Evolutionary conservation across 23 tunicate species (phyloP).

Genomic region (Styela clava): DNA sequence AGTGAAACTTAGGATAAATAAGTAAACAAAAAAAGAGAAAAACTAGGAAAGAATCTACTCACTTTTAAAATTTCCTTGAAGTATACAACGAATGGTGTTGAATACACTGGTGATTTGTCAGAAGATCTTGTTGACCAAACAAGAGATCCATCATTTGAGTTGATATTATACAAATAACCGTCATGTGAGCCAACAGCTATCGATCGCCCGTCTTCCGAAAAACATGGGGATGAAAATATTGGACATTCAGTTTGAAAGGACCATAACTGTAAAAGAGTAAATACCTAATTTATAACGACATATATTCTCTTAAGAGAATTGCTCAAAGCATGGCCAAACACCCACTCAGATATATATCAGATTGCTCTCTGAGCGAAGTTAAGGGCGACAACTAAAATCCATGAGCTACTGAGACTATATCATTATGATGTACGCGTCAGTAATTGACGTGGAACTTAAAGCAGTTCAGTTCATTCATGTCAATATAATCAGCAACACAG

Average conservation of each 20-base stretch:
- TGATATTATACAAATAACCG: constrained; percentile 52
- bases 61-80: not conserved
- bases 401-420: too few species aligned
- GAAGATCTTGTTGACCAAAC: constrained; percentile 34
- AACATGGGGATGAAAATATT: constrained; percentile 64
- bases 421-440: too few species aligned
- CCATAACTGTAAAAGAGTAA: constrained; percentile 32
- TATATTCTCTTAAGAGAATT: not conserved
- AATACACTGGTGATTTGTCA: constrained; percentile 38
- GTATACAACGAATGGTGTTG: constrained; percentile 62
- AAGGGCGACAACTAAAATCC: too few species aligned
- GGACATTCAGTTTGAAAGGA: constrained; percentile 26
- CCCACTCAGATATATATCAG: too few species aligned
- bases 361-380: too few species aligned
- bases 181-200: constrained; percentile 81
- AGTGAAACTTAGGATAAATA: too few species aligned
- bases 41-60: too few species aligned
- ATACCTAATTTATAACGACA: not conserved
- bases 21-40: too few species aligned
- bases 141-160: constrained; percentile 27
- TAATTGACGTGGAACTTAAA: too few species aligned
- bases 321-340: not conserved
- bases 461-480: too few species aligned
- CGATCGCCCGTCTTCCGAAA: not conserved
- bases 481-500: too few species aligned